Conservation (phyloP, 2,797 vertebrate genomes). For the Enteromius thamalakanensis region DNA sequence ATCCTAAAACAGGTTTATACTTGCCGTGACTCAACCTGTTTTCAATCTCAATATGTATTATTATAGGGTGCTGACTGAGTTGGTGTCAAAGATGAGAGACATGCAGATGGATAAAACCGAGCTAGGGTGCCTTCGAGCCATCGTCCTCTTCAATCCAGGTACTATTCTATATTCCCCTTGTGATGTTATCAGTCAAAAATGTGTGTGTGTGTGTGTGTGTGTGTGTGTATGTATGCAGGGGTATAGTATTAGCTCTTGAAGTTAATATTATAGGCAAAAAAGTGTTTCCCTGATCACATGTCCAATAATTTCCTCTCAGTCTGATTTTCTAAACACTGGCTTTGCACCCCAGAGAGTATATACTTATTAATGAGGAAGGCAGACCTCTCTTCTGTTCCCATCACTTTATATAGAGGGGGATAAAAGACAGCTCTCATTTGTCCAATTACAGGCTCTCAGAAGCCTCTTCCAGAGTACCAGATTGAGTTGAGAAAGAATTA, state of each 20-base stretch:
- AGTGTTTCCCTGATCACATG: neutral
- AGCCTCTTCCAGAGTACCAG: conserved; percentile 14
- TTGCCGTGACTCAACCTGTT: neutral
- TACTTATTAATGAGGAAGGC: conserved; percentile 36
- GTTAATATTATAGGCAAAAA: neutral
- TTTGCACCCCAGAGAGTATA: conserved; percentile 2
- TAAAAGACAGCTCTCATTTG: conserved; percentile 46
- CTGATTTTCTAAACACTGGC: neutral
- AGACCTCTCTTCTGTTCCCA: conserved; percentile 65
- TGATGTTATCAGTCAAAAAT: neutral
- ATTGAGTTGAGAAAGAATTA: conserved; percentile 20
- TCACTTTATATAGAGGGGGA: conserved; percentile 24
- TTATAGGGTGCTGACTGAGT: conserved; percentile 89
- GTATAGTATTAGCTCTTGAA: neutral
- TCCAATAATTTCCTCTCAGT: neutral
- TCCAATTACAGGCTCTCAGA: conserved; percentile 51
- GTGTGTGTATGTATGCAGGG: neutral
- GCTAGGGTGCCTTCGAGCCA: conserved; percentile 94
- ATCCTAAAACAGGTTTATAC: neutral
- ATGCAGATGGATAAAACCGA: conserved; percentile 99
- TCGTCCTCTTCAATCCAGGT: conserved; percentile 98
- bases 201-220: neutral
- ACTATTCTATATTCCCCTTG: neutral
- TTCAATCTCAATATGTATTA: too few species aligned
- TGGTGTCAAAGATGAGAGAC: conserved; percentile 98